Base-by-base conservation (phyloP, 2,113 vertebrate species). In the Labeo catla region DNA sequence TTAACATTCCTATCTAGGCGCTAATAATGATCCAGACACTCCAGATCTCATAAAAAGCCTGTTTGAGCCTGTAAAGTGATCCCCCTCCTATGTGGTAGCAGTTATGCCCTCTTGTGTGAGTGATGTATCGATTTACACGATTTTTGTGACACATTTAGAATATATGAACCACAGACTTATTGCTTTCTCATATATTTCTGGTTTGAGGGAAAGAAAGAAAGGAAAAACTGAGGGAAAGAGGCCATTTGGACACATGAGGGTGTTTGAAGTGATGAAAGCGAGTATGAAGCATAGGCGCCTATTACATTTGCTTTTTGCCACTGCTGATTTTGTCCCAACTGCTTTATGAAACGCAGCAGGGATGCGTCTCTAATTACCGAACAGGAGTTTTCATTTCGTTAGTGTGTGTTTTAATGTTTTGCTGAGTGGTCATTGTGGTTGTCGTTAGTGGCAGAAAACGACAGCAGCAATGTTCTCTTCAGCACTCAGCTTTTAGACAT, bases 11-110 rank as follows among this genome's bases (percentile, higher is more conserved):
- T 83, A 79, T 85, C 79, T 85, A 73, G 50, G 57, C 66, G 77
- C 84, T 88, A 84, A 88, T 89, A 85, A 87, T 85, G 83, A 88
- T 86, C 65, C 66, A 63, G 85, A 57, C 84, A 77, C 54, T 87
- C 79, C 57, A 61, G 47, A 80, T 88, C 72, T 90, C 81, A 85
- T 86, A 76, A 91, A 28, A 81, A 86, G 11, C 85, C 16, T 50
- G 73, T 90, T 84, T 84, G 65, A n/a, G 4, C 65, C 77, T 74
- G 89, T 90, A 91, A 94, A 87, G 21, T 36, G 72, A 92, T 88
- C 81, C 78, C 13, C 87, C 47, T 81, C 39, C 23, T 4, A 54
- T 66, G 82, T 87, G 84, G 74, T n/a, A 45, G 34, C 72, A 23
- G 12, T 65, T 59, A 65, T 23, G 5, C 68, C 70, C 19, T 83